A percentile compares a stretch with the other conserved stretches of the same genome.
These are phyloP conservation scores for Stenurella melanura DNA, from an alignment of 2,888 invertebrate species.

Conservation along the genomic window DNA sequence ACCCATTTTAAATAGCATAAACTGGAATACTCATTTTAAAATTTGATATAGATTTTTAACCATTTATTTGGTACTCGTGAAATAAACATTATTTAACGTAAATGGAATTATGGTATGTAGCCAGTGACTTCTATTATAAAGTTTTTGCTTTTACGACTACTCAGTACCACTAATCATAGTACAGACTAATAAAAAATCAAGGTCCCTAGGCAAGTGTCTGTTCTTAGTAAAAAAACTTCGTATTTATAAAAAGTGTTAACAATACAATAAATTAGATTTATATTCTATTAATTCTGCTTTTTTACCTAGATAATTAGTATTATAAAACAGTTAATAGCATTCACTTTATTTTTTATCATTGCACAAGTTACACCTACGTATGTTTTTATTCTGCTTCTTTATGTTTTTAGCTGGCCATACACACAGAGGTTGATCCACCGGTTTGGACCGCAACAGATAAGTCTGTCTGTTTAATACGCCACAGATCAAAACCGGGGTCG, in stretches of 20 bases:
- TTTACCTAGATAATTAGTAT: not conserved
- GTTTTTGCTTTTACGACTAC: not conserved
- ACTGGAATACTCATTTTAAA: no score
- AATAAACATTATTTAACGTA: no score
- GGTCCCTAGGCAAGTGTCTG: not conserved
- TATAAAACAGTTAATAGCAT: slow-evolving; percentile 2
- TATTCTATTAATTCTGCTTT: slow-evolving; percentile 9
- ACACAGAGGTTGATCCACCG: no score
- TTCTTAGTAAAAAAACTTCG: not conserved
- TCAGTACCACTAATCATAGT: not conserved
- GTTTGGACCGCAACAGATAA: no score
- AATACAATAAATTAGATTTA: slow-evolving; percentile 5
- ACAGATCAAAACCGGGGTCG: no score
- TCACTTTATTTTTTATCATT: slow-evolving; percentile 7
- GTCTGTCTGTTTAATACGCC: no score
- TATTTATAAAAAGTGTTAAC: slow-evolving; percentile 2
- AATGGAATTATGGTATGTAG: not conserved
- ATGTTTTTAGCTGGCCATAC: not conserved
- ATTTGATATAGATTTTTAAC: no score
- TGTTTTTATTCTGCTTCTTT: slow-evolving; percentile 23
- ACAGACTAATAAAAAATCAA: not conserved
- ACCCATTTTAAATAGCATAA: no score
- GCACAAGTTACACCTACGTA: slow-evolving; percentile 13
- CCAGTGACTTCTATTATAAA: not conserved
- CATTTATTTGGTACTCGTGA: no score